These are phyloP conservation scores for Semnornis frantzii DNA, from an alignment of 2,113 vertebrate species.

Conservation along the genomic window DNA sequence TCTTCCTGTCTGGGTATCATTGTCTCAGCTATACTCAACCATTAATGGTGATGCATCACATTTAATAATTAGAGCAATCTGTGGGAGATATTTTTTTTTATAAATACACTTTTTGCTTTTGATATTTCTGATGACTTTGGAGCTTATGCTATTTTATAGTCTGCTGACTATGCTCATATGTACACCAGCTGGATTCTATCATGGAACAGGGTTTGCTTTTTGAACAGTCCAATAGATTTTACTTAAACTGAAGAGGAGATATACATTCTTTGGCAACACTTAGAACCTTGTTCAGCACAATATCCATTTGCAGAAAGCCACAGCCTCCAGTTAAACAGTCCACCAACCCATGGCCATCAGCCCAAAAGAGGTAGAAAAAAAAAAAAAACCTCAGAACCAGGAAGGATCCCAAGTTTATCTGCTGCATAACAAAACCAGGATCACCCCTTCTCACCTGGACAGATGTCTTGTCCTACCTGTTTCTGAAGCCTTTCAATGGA, in stretches of 20 bases:
- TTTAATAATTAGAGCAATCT: slow-evolving; percentile 44
- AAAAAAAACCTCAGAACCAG: not conserved
- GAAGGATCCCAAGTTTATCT: not conserved
- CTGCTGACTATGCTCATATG: slow-evolving; percentile 49
- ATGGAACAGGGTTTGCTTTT: slow-evolving; percentile 29
- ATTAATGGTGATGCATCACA: not conserved
- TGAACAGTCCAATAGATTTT: slow-evolving; percentile 35
- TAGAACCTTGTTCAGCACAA: slow-evolving; percentile 9
- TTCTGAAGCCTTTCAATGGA: not conserved
- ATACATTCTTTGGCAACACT: slow-evolving; percentile 10
- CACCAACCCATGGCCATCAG: not conserved
- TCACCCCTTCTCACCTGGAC: not conserved
- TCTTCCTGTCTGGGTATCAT: slow-evolving; percentile 8
- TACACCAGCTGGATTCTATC: slow-evolving; percentile 44
- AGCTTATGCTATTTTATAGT: slow-evolving; percentile 33
- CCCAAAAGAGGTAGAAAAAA: not conserved
- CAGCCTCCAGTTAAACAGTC: not conserved
- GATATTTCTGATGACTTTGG: slow-evolving; percentile 33
- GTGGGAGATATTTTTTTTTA: not conserved
- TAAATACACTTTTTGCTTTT: slow-evolving; percentile 15
- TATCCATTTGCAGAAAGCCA: not conserved
- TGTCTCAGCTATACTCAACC: not conserved
- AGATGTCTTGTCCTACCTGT: not conserved
- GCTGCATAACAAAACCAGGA: not conserved
- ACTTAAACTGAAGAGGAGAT: not conserved